Conservation (phyloP, 2,888 invertebrate species). For the Allacma fusca region DNA sequence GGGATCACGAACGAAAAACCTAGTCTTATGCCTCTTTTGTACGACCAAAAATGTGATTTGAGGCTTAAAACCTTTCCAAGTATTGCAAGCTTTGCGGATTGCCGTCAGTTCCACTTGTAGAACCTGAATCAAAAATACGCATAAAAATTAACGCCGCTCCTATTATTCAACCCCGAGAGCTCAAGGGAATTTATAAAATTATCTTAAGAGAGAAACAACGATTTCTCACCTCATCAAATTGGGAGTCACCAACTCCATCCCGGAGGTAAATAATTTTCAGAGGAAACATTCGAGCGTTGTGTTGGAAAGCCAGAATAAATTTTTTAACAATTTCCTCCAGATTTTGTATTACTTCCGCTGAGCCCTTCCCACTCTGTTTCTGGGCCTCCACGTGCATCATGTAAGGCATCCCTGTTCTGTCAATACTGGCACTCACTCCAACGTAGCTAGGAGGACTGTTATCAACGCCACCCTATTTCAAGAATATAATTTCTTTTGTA, state of each 20-base stretch:
- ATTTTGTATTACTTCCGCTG: slow-evolving; percentile 53
- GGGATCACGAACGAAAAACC: too few relatives aligned
- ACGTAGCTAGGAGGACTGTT: slow-evolving; percentile 46
- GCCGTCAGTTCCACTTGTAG: too few relatives aligned
- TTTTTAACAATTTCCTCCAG: slow-evolving; percentile 51
- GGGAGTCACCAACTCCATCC: slow-evolving; percentile 65
- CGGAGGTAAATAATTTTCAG: slow-evolving; percentile 63
- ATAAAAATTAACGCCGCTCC: too few relatives aligned
- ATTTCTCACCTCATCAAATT: slow-evolving; percentile 61
- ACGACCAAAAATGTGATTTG: slow-evolving; percentile 71
- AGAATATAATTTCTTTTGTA: not conserved
- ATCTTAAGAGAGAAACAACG: too few relatives aligned
- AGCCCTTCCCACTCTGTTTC: slow-evolving; percentile 39
- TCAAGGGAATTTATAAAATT: too few relatives aligned
- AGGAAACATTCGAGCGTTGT: too few relatives aligned
- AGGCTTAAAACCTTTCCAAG: slow-evolving; percentile 67
- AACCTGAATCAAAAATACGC: too few relatives aligned
- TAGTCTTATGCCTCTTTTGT: slow-evolving; percentile 71
- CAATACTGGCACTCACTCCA: slow-evolving; percentile 52
- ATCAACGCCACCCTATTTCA: not conserved
- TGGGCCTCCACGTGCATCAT: slow-evolving; percentile 56
- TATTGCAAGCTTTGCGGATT: slow-evolving; percentile 69
- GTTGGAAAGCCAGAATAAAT: too few relatives aligned
- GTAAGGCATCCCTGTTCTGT: slow-evolving; percentile 52
- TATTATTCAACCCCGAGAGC: too few relatives aligned